Evolutionary conservation across 2,888 invertebrate genomes (phyloP), one percentile per base, ranked within the genome.

Genomic region (Heteromyza rotundicornis): DNA sequence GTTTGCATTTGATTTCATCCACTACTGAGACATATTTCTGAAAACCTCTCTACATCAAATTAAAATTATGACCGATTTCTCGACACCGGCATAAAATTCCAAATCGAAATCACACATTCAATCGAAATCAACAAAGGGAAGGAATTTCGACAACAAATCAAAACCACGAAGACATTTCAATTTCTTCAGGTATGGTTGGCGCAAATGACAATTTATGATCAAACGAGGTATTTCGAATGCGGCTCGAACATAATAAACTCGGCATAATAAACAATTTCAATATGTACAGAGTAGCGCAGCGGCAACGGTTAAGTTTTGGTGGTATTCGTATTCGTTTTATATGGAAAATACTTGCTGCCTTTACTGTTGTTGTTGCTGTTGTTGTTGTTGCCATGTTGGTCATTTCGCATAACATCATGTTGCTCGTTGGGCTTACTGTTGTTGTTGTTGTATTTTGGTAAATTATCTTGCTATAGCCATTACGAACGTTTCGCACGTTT

Each of bases 401-500:
- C 50, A 19, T 23, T 23, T 19, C 27, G 16, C 19, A 16, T 27
- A 52, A 27, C 27, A 22, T 22, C 10, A 27, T 55, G 40, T 40
- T 40, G 50, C 50, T 50, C 17, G 12, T 50, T 16, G 19, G 8
- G 20, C 19, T 50, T 16, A n/a, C 7, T 47, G n/a, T 50, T 19
- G 22, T 20, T 50, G 50, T 23, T 40, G 40, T n/a, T n/a, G 40
- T n/a, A 10, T 7, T 40, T 40, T n/a, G n/a, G 40, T 40, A 40
- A n/a, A 14, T 40, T 40, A n/a, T 40, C 10, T 17, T 8, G 47
- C 47, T 47, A 19, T 2, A 17, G 40, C 40, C 14, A 3, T 3
- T 17, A 5, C 47, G 20, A 20, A 47, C 55, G 57, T 64, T 66
- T 66, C 66, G 64, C 66, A 66, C 66, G 66, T 66, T 66, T 63